Conservation (phyloP, 2,113 vertebrate species). For the Elanoides forficatus region DNA sequence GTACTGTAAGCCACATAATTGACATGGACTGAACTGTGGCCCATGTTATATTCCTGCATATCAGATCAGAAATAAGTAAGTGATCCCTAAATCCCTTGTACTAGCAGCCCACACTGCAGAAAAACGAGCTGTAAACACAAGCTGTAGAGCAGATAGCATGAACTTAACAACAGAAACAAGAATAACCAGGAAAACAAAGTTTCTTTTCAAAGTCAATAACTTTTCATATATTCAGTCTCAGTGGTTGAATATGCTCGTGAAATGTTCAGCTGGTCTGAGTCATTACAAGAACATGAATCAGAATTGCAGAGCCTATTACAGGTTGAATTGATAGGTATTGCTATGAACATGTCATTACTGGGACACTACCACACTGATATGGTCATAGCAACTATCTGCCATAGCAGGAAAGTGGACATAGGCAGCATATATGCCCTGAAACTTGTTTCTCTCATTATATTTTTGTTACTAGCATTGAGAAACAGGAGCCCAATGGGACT, state of each 20-base stretch:
- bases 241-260: not conserved
- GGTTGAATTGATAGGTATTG: not conserved
- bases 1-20: not conserved
- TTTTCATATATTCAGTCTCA: constrained; percentile 10
- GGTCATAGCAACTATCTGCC: not conserved
- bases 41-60: not conserved
- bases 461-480: not conserved
- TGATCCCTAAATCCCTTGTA: not conserved
- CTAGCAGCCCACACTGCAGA: not conserved
- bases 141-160: not conserved
- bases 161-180: not conserved
- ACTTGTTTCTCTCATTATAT: not conserved
- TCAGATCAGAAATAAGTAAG: not conserved
- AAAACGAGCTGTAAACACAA: not conserved
- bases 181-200: not conserved
- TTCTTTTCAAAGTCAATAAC: constrained; percentile 10
- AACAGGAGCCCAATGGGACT: not conserved
- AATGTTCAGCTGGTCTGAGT: not conserved
- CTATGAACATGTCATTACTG: not conserved
- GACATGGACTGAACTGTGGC: not conserved
- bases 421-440: not conserved
- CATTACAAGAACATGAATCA: not conserved
- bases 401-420: not conserved
- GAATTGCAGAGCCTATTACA: not conserved
- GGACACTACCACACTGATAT: not conserved